Base-by-base conservation (phyloP, 1,140 invertebrate species). In the Drosophila serrata region DNA sequence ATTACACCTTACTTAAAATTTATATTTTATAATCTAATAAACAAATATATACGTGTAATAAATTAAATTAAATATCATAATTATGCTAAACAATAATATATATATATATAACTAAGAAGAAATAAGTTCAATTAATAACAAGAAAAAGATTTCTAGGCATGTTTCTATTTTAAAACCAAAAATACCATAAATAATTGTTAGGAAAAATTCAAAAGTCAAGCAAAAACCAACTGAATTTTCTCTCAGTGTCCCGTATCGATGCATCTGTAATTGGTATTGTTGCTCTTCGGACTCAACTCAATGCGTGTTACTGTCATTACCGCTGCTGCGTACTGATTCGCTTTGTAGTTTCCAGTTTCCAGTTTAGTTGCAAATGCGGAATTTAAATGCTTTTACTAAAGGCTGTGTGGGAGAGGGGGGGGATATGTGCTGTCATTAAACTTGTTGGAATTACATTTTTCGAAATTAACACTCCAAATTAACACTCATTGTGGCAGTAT, bases 271-370 rank as follows among this genome's bases (percentile, higher is more conserved):
- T 65, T 65, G 59, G 63, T 37, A 45, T 45, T 46, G 63, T 45
- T 62, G 29, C 40, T 62, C 15, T n/a, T 19, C 22, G 31, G 29
- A 13, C 29, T 64, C 31, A 27, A 42, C 56, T 43, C 39, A 45
- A 63, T 65, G 33, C 53, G 35, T 42, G 60, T 60, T 62, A 29
- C 58, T 35, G 58, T 62, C 63, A 65, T 63, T 65, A 65, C 39
- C 15, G 58, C 31, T 65, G 15, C 59, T 63, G 29, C 15, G 31
- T 39, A 27, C 46, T 15, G 33, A 39, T 62, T 62, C 53, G 60
- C 22, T 40, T 17, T 27, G 35, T 31, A 40, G 53, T 40, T 53
- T 57, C n/a, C 40, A 43, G 17, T 43, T 43, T 43, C 37, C 37
- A 39, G 37, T 39, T 39, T 39, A 63, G 60, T 31, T 59, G 60